Conservation (phyloP, 2,113 vertebrate species). For the Typhlomys cinereus region DNA sequence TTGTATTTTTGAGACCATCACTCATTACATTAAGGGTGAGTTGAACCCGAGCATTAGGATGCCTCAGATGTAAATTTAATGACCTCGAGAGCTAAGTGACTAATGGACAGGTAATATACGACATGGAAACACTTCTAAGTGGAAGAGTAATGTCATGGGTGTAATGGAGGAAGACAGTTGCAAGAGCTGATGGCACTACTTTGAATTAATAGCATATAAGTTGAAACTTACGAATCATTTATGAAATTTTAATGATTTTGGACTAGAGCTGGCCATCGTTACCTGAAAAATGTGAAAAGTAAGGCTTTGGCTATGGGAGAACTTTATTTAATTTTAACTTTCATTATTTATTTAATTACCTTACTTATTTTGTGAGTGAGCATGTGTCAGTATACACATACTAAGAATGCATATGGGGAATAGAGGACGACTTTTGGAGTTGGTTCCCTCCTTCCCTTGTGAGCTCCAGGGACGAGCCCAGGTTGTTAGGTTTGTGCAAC, state of each 20-base stretch:
- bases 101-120: neutral
- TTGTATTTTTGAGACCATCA: neutral
- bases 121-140: neutral
- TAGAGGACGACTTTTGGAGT: no score
- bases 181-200: neutral
- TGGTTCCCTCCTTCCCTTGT: no score
- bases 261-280: neutral
- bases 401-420: no score
- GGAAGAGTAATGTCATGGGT: neutral
- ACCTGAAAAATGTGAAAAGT: neutral
- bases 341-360: no score
- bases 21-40: neutral
- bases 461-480: no score
- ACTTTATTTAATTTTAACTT: no score
- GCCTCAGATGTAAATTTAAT: neutral
- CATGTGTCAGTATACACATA: no score
- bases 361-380: no score
- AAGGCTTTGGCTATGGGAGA: no score
- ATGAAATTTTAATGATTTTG: neutral
- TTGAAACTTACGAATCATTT: neutral
- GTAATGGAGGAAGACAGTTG: neutral
- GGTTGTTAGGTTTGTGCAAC: no score
- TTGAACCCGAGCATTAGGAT: neutral
- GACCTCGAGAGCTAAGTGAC: neutral
- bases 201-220: neutral